These are phyloP conservation scores for Gila robusta DNA, from an alignment of 2,797 vertebrate genomes.

Conservation along the genomic window DNA sequence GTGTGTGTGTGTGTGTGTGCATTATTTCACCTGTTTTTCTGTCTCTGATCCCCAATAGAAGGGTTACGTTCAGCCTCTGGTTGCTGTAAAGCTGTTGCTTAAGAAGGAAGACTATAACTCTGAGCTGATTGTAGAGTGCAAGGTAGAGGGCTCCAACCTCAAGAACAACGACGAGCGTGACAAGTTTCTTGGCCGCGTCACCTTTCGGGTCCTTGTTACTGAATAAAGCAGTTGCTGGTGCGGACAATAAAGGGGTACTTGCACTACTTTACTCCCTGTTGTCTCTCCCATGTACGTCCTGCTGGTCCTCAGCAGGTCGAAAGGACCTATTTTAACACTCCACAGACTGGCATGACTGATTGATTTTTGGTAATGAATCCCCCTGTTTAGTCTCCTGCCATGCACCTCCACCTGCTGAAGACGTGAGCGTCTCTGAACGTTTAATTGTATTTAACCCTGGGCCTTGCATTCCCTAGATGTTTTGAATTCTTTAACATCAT, in stretches of 20 bases:
- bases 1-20: neutral
- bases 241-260: slow-evolving; percentile 32
- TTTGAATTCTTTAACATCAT: slow-evolving; percentile 71
- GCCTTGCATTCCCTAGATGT: slow-evolving; percentile 20
- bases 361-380: slow-evolving; percentile 32
- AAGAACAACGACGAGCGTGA: slow-evolving; percentile 90
- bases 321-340: slow-evolving; percentile 10
- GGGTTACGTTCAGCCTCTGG: slow-evolving; percentile 91
- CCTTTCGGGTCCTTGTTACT: slow-evolving; percentile 86
- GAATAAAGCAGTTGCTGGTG: slow-evolving; percentile 78
- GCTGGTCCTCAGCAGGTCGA: slow-evolving; percentile 56
- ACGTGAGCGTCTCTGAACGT: neutral
- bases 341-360: slow-evolving; percentile 40
- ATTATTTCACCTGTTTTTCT: neutral
- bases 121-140: slow-evolving; percentile 89
- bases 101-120: slow-evolving; percentile 79
- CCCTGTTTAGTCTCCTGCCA: neutral
- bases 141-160: slow-evolving; percentile 87
- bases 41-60: slow-evolving; percentile 72
- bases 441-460: slow-evolving; percentile 31
- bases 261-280: slow-evolving; percentile 58
- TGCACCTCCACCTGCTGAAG: slow-evolving; percentile 20
- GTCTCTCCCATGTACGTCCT: neutral
- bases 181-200: slow-evolving; percentile 94
- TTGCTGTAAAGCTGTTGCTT: slow-evolving; percentile 89